These are phyloP conservation scores for Leucozona laternaria DNA, from an alignment of 2,888 invertebrate genomes.

Conservation along the genomic window DNA sequence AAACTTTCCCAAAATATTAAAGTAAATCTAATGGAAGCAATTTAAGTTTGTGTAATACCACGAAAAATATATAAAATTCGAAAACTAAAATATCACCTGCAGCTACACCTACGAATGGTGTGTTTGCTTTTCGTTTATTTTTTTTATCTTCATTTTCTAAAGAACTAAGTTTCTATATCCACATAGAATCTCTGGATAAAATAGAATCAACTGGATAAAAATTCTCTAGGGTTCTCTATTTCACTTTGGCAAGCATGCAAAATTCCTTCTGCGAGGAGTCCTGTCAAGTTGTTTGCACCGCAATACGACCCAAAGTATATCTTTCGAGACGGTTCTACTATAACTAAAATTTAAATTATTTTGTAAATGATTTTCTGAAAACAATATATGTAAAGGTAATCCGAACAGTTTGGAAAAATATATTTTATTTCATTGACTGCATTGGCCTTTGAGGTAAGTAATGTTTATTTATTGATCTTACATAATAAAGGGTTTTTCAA, in stretches of 20 bases:
- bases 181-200: no score
- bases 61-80: slow-evolving; percentile 31
- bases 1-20: slow-evolving; percentile 55
- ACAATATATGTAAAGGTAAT: not conserved
- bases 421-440: slow-evolving; percentile 53
- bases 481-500: no score
- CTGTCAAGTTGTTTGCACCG: not conserved
- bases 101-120: not conserved
- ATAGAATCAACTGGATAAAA: no score
- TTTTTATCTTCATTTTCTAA: not conserved
- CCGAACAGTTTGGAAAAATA: slow-evolving; percentile 60
- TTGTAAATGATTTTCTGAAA: not conserved
- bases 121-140: not conserved
- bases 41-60: slow-evolving; percentile 50
- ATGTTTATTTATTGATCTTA: no score
- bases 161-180: slow-evolving; percentile 23
- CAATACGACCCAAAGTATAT: not conserved
- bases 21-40: slow-evolving; percentile 63
- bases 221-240: not conserved
- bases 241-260: slow-evolving; percentile 9
- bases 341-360: slow-evolving; percentile 28
- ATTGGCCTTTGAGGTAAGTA: not conserved
- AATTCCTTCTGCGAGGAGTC: slow-evolving; percentile 1
- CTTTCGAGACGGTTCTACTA: slow-evolving; percentile 4
- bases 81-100: slow-evolving; percentile 50